Evolutionary conservation across 2,113 vertebrate genomes (phyloP).

Genomic region (Actinemys pallida): DNA sequence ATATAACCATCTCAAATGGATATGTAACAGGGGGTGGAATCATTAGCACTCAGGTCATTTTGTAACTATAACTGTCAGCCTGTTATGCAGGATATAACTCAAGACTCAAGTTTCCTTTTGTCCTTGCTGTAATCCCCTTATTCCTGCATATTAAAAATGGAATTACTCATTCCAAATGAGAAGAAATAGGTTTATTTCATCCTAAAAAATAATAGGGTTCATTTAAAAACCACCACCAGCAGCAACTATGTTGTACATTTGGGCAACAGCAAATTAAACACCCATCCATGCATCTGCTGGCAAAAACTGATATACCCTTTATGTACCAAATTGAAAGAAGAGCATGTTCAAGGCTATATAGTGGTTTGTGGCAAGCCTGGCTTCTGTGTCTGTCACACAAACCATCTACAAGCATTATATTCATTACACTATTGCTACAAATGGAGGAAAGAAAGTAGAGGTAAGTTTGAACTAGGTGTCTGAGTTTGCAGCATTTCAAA

Average conservation of each 20-base stretch:
- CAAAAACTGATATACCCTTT: no score
- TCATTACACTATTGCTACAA: neutral
- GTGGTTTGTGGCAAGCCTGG: no score
- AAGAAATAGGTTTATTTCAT: no score
- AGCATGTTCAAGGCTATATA: no score
- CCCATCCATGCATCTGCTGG: no score
- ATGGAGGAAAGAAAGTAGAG: neutral
- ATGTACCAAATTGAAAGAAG: no score
- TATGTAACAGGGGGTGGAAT: neutral
- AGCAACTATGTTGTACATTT: no score
- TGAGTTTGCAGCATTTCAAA: neutral
- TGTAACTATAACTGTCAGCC: neutral
- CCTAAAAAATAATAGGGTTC: no score
- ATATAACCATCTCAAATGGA: neutral
- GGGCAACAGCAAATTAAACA: no score
- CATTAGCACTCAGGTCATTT: neutral
- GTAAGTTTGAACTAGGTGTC: neutral
- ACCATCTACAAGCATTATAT: neutral
- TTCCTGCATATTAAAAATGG: neutral
- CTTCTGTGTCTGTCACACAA: no score
- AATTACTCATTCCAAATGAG: neutral
- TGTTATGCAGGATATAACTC: neutral
- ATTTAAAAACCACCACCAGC: no score
- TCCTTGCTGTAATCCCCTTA: neutral
- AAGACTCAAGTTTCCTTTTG: neutral